Base-by-base conservation (phyloP, 2,888 invertebrate genomes). In the Rhagonycha lutea region DNA sequence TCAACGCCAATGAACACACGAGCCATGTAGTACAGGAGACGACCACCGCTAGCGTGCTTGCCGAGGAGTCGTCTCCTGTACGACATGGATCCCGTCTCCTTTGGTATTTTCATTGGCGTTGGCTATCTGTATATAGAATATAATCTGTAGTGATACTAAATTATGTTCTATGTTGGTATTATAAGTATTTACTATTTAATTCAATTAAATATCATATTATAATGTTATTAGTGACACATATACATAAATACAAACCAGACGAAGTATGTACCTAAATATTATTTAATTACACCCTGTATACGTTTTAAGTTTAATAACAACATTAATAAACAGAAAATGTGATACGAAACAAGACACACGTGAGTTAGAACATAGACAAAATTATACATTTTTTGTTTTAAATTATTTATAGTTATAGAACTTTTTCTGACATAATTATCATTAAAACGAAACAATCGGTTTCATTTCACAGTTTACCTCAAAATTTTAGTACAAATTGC, bases 221-320 rank as follows among this genome's bases (percentile, higher is more conserved):
- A 47, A 47, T 47, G 47, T 47, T n/a, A 47, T 47, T 47, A 47
- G 47, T 47, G n/a, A n/a, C 47, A 47, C 47, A 47, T 18, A 18
- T 18, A 18, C 18, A 18, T 4, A 32, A 47, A 47, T n/a, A 1
- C 0, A 47, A 47, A 47, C 5, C 47, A 47, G 7, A 7, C n/a
- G n/a, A 47, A n/a, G 18, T 24, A 26, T 65, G 24, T 12, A 18
- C 14, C 10, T 24, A n/a, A 47, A 65, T 14, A 65, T n/a, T 24
- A 12, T 65, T 65, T 65, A 65, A 65, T 65, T 65, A 12, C 63
- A 65, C 63, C 63, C 63, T 65, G 63, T 65, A 65, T 65, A 65
- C 63, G 63, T 65, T 62, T 18, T 1, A 62, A 2, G 23, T 29
- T n/a, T 47, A 47, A 47, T 4, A 32, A 47, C n/a, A 24, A 24